Base-by-base conservation (phyloP, 1,140 invertebrate genomes). In the Linepithema humile region DNA sequence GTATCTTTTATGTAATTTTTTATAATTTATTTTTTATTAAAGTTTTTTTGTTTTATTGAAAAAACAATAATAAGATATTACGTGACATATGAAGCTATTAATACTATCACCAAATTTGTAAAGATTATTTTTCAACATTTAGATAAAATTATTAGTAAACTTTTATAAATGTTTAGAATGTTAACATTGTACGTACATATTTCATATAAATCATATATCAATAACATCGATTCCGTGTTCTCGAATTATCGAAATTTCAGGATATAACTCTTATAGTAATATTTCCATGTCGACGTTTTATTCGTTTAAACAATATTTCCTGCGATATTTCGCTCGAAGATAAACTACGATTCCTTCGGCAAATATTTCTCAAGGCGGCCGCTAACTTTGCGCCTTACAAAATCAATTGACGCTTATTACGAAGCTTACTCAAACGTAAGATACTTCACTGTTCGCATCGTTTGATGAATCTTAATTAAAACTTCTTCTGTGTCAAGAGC, bases 401-500 rank as follows among this genome's bases (percentile, higher is more conserved):
- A 70, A 80, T 43, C 75, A 70, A 80, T 80, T 80, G 50, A 43
- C 64, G 64, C 64, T 80, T 80, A 80, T 80, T 57, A 80, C 35
- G 64, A 40, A 69, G 38, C 35, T 80, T 80, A 40, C 3, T 57
- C 35, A 70, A 80, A 70, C 64, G 48, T n/a, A 40, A 67, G 12
- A 55, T 53, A 69, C 23, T 23, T 45, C 32, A 38, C 32, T 67
- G 23, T 78, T 53, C 35, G 17, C 38, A 69, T 80, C 32, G 64
- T 50, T 72, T 48, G 64, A n/a, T 57, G 29, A 50, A 45, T 83
- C 67, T 32, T 53, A 60, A 50, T 83, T 83, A 70, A 55, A 57
- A 55, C 48, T 70, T 48, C 12, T n/a, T 70, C 48, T 40, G 7
- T 32, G 17, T 26, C 12, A 32, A 23, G 17, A 55, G n/a, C 17